Base-by-base conservation (phyloP, 2,113 vertebrate genomes). In the Bucco capensis region DNA sequence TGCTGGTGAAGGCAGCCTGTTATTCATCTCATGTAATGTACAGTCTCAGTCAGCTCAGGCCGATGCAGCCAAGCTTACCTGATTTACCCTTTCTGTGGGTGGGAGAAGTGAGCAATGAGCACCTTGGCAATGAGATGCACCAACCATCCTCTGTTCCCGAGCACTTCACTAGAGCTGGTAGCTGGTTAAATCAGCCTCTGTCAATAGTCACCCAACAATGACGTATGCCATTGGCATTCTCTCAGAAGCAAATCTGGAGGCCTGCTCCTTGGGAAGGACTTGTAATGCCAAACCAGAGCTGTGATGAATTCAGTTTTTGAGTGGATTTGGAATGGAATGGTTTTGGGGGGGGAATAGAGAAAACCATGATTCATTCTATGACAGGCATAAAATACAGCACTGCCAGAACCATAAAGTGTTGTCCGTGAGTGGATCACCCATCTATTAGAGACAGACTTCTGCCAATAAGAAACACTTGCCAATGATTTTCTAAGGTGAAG, bases 351-450 rank as follows among this genome's bases (percentile, higher is more conserved):
- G 47, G 72, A 40, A 6, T 7, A 86, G 56, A 90, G 40, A 95
- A 85, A 87, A 42, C 24, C 54, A n/a, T 94, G 84, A 92, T 30
- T 92, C 75, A 91, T 83, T 85, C 72, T 49, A 62, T 83, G 54
- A 76, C 58, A 79, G 28, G 42, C 67, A 89, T 91, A 62, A 91
- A 93, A 73, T 80, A 50, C 50, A 83, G 27, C 50, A 76, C 37
- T 76, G 65, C 77, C 89, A 93, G 70, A 84, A 89, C 86, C 62
- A 89, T 92, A 82, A 92, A 91, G 33, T 87, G 31, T 90, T 82
- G 86, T 72, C 84, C 58, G 4, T 84, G 61, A 90, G 33, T 65
- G 23, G 76, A 93, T 89, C 71, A 51, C 35, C 47, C 51, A 73
- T 67, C 58, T 93, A 89, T 83, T 74, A 83, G 71, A 88, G 69